Evolutionary conservation across 2,888 invertebrate species (phyloP), one percentile per base, ranked within the genome.

Genomic region (Blomia tropicalis): DNA sequence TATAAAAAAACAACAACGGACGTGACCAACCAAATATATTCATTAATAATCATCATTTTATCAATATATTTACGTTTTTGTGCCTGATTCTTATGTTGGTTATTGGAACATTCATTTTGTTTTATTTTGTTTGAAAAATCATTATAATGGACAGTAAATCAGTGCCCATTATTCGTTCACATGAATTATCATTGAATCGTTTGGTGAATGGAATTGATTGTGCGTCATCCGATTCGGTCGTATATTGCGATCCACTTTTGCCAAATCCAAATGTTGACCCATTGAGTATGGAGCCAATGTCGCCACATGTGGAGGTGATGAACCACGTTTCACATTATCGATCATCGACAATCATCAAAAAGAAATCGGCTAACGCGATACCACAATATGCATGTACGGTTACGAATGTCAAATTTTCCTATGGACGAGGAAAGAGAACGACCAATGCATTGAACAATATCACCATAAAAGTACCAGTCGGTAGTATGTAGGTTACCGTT

Each of bases 391-490:
- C 56, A 14, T 14, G n/a, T 14, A 56, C 56, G 4, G 60, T 51
- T 4, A 60, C 14, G 2, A 30, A 53, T 27, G 53, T 60, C n/a
- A 51, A 17, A 7, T 60, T 60, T 54, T 14, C 60, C 22, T 60
- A 60, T 41, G 60, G 60, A 5, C 11, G 60, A 4, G 60, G 60
- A 30, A 60, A 60, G 30, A 54, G 22, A 14, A 51, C 60, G 27
- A 22, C 17, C 14, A 60, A 54, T 60, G 60, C 60, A 4, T 30
- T 60, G 17, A 60, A 60, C 32, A 61, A 44, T 11, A 63, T 63
- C 51, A 60, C 56, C n/a, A 41, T 63, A 29, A 63, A 63, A 14
- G 63, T 63, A 11, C 63, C 63, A 17, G 63, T 58, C n/a, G 63
- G 63, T 2, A 36, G 30, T 14, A 63, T 63, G 44, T 64, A 54